phyloP scores from a whole-genome alignment of 2,888 invertebrate species.

The Junonia oenone region DNA sequence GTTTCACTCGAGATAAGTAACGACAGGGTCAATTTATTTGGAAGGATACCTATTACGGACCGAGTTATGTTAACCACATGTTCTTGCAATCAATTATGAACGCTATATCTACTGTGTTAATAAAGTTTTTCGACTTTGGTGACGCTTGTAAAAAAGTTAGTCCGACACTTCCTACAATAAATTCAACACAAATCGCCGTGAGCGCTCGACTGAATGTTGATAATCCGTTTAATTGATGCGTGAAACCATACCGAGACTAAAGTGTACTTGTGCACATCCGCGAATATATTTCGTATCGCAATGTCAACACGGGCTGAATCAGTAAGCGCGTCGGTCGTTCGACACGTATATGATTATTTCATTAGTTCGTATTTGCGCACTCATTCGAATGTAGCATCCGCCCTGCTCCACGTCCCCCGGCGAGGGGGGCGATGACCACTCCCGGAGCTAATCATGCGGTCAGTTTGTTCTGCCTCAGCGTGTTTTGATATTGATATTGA shows the following conservation, averaged over 20 bases:
- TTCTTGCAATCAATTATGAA: too few species aligned
- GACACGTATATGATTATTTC: conserved; percentile 79
- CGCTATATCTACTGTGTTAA: too few species aligned
- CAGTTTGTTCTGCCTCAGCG: conserved; percentile 79
- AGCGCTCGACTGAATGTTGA: conserved; percentile 56
- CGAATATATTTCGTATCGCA: conserved; percentile 19
- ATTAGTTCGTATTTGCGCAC: conserved; percentile 76
- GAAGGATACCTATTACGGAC: neutral
- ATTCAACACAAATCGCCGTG: conserved; percentile 46
- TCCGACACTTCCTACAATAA: neutral
- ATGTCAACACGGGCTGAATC: conserved; percentile 58
- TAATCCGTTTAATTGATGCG: conserved; percentile 47
- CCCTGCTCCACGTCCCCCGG: conserved; percentile 31
- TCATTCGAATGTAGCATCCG: conserved; percentile 68
- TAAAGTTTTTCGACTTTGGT: neutral
- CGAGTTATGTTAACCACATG: too few species aligned
- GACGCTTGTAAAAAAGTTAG: neutral
- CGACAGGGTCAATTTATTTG: too few species aligned
- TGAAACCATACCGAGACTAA: conserved; percentile 13
- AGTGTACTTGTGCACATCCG: conserved; percentile 12
- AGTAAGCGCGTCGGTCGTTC: conserved; percentile 58
- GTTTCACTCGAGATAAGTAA: conserved; percentile 43
- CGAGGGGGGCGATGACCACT: conserved; percentile 68
- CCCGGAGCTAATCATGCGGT: conserved; percentile 79
- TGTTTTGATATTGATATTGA: conserved; percentile 80